Evolutionary conservation across 2,888 invertebrate species (phyloP).

Genomic region (Cinara cedri): DNA sequence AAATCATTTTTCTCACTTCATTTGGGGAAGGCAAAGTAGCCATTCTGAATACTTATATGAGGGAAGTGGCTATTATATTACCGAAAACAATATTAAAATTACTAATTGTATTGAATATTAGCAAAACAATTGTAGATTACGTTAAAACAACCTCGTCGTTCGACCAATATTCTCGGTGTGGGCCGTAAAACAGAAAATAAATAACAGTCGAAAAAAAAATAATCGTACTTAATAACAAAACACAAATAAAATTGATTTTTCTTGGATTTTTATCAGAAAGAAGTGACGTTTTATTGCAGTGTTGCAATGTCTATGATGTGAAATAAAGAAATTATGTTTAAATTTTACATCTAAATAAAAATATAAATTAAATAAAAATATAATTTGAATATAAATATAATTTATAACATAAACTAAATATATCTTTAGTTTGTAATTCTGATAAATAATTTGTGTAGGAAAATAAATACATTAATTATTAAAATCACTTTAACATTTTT

Average conservation of each 20-base stretch:
- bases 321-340: neutral
- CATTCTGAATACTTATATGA: conserved; percentile 67
- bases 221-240: conserved; percentile 45
- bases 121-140: neutral
- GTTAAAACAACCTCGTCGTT: neutral
- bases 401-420: neutral
- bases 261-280: conserved; percentile 38
- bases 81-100: neutral
- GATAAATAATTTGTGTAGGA: neutral
- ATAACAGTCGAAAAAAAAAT: conserved; percentile 32
- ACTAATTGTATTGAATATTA: conserved; percentile 9
- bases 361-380: no score
- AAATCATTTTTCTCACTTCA: conserved; percentile 68
- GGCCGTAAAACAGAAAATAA: neutral
- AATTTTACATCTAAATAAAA: neutral
- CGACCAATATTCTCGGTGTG: neutral
- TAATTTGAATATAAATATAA: no score
- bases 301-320: neutral
- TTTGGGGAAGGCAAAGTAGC: conserved; percentile 85
- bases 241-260: conserved; percentile 55
- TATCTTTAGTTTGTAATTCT: neutral
- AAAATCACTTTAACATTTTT: neutral
- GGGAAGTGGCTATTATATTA: neutral
- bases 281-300: conserved; percentile 35
- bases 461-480: neutral